These are phyloP conservation scores for Bubo scandiacus DNA, from an alignment of 2,113 vertebrate species.

Conservation along the genomic window DNA sequence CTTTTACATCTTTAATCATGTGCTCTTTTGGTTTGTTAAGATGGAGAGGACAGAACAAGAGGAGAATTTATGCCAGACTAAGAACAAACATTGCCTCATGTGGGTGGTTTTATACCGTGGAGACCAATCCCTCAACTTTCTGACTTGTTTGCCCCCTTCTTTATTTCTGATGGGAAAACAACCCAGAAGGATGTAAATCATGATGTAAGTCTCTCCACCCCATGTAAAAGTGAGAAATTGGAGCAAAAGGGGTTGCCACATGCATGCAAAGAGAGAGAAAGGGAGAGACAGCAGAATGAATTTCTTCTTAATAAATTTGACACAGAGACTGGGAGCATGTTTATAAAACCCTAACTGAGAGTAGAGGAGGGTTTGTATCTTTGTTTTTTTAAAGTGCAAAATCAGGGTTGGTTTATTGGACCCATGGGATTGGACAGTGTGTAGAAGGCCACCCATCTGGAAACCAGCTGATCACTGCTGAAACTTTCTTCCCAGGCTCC, in stretches of 20 bases:
- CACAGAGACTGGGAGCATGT: conserved; percentile 28
- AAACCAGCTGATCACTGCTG: conserved; percentile 76
- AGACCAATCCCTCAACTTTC: conserved; percentile 46
- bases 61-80: conserved; percentile 51
- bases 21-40: not conserved
- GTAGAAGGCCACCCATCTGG: conserved; percentile 79
- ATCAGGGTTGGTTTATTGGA: conserved; percentile 59
- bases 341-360: conserved; percentile 60
- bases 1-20: not conserved
- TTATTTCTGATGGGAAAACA: conserved; percentile 65
- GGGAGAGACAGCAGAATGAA: not conserved
- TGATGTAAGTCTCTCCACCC: not conserved
- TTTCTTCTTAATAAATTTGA: conserved; percentile 66
- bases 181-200: conserved; percentile 55
- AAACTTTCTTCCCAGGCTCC: conserved; percentile 53
- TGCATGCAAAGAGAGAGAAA: not conserved
- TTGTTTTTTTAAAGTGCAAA: conserved; percentile 52
- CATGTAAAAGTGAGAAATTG: conserved; percentile 11
- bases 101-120: conserved; percentile 62
- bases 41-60: not conserved
- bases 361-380: conserved; percentile 47
- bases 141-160: conserved; percentile 34
- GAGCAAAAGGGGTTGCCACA: not conserved
- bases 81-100: conserved; percentile 56
- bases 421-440: conserved; percentile 36